Conservation (phyloP, 2,113 vertebrate species). For the Naja naja region DNA sequence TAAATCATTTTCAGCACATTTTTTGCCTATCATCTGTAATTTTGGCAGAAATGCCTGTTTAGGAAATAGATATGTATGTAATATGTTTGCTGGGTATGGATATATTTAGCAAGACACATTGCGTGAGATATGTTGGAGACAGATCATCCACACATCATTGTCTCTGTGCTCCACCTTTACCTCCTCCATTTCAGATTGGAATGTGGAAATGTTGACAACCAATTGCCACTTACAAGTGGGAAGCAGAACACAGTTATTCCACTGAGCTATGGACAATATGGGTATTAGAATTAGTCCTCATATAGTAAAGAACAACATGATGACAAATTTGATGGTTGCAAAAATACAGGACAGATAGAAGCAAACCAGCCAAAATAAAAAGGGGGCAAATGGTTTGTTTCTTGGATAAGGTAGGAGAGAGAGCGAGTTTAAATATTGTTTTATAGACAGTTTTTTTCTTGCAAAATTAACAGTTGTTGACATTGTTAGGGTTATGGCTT, state of each 20-base stretch:
- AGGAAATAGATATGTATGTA: neutral
- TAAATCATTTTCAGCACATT: neutral
- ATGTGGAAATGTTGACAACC: neutral
- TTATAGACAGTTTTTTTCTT: neutral
- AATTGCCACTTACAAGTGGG: neutral
- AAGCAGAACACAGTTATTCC: neutral
- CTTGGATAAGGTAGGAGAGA: neutral
- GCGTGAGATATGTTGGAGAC: neutral
- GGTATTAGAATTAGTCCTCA: neutral
- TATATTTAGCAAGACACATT: neutral
- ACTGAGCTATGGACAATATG: neutral
- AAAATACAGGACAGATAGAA: neutral
- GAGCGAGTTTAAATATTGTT: neutral
- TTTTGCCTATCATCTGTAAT: neutral
- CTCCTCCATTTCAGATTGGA: neutral
- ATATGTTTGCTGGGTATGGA: neutral
- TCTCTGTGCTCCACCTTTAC: neutral
- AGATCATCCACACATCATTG: neutral
- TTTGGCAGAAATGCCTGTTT: neutral
- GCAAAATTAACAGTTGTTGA: neutral
- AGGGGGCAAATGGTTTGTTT: neutral
- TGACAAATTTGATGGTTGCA: neutral
- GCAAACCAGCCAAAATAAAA: neutral
- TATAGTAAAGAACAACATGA: neutral
- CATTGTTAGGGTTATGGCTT: neutral